Evolutionary conservation across 2,797 vertebrate genomes (phyloP).

Genomic region (Xiphorhynchus erythropygius): DNA sequence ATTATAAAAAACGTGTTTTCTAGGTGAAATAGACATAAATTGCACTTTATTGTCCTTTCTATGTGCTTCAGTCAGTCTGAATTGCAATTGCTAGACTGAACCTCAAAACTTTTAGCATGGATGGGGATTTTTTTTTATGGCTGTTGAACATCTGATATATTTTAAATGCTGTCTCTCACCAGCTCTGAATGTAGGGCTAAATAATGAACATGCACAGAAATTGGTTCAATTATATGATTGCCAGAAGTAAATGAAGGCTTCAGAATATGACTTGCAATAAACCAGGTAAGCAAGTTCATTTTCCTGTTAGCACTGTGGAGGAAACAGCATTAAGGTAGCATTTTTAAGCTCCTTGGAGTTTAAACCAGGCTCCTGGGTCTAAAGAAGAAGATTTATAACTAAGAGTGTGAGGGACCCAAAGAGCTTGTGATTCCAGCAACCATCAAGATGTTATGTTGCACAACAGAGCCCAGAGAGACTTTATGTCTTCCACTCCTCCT

Average conservation of each 20-base stretch:
- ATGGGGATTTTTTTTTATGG: neutral
- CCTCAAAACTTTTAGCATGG: neutral
- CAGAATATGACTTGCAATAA: neutral
- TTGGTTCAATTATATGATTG: neutral
- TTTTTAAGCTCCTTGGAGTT: conserved; percentile 13
- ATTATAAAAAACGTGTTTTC: neutral
- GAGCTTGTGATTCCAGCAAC: neutral
- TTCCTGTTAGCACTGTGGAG: neutral
- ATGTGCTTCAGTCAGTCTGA: neutral
- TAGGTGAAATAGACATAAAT: neutral
- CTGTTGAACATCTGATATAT: neutral
- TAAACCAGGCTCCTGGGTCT: neutral
- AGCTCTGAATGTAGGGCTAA: neutral
- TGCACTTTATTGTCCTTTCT: neutral
- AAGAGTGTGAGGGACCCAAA: neutral
- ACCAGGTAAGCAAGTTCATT: neutral
- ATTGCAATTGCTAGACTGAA: neutral
- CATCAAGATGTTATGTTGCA: neutral
- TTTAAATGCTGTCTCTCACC: neutral
- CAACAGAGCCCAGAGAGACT: neutral
- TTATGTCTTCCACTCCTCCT: neutral
- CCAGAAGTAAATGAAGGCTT: neutral
- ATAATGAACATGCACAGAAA: neutral
- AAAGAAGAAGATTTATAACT: neutral
- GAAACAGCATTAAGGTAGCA: neutral